Evolutionary conservation across 2,113 vertebrate genomes (phyloP).

Genomic region (Sisor rabdophorus): DNA sequence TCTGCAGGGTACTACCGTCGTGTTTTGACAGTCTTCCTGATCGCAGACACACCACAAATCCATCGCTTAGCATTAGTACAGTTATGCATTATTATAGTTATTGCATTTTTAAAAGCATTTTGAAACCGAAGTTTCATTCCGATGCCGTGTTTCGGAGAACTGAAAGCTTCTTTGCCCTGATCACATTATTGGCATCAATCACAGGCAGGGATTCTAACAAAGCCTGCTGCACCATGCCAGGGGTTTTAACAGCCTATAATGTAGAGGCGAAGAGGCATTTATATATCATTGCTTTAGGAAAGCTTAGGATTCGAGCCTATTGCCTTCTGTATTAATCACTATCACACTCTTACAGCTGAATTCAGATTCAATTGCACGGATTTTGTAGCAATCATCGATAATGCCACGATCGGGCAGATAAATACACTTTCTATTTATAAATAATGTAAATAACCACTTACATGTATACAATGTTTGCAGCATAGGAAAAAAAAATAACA

Average conservation of each 20-base stretch:
- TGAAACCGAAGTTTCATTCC: not conserved
- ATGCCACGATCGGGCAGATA: not conserved
- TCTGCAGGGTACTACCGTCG: conserved; percentile 50
- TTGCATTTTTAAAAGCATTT: not conserved
- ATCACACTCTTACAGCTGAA: not conserved
- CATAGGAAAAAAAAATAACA: not conserved
- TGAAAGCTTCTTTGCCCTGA: conserved; percentile 14
- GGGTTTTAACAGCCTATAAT: not conserved
- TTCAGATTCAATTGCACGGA: not conserved
- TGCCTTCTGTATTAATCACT: not conserved
- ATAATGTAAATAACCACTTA: not conserved
- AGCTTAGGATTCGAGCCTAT: not conserved
- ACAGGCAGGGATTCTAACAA: conserved; percentile 47
- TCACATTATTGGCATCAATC: conserved; percentile 40
- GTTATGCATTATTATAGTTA: not conserved
- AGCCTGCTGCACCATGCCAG: conserved; percentile 42
- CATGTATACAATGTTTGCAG: not conserved
- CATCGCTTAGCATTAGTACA: not conserved
- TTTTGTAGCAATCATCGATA: not conserved
- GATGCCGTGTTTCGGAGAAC: not conserved
- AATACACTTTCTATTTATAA: not conserved
- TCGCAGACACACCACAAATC: conserved; percentile 14
- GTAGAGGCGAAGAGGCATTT: not conserved
- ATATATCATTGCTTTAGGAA: not conserved
- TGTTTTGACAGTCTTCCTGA: conserved; percentile 31